Evolutionary conservation across 2,797 vertebrate genomes (phyloP), one percentile per base, ranked within the genome.

Genomic region (Clangula hyemalis): DNA sequence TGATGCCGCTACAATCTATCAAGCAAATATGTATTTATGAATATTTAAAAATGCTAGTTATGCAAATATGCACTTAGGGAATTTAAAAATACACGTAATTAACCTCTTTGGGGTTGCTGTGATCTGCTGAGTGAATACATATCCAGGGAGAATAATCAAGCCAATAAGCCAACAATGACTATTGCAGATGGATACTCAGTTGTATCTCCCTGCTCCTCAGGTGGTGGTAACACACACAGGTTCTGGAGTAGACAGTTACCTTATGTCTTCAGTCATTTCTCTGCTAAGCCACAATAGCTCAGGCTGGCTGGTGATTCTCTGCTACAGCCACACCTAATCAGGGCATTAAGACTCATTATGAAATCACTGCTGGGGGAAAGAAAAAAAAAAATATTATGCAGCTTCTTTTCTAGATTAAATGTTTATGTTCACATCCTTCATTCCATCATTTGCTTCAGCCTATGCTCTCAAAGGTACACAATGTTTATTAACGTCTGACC

Each of bases 1-100:
- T 94, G 80, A 93, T 96, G 86, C 85, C 1, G 17, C 83, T 96
- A 87, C 82, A 92, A 93, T 91, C 90, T 91, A 95, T 96, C 93
- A 84, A 96, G 96, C 89, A 97, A 97, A 93, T 95, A 94, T 88
- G 90, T 96, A 92, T 85, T 97, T 96, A 95, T 94, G 93, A 96
- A 83, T 95, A 97, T 97, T 97, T 94, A 24, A 96, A 97, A 86
- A 96, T 93, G 93, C 89, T 97, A 75, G 94, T 96, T 96, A 95
- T 83, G 91, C 74, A 95, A 96, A 96, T 93, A 61, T 91, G 90
- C 83, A 89, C 93, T 90, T 80, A 39, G 84, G 91, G 95, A 96
- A 96, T 95, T 97, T 97, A 95, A 97, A 95, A 96, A 97, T 79
- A 92, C 90, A 90, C 27, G 27, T 95, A 96, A 95, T 93, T 96